Evolutionary conservation across 2,797 vertebrate species (phyloP).

Genomic region (Crenichthys baileyi): DNA sequence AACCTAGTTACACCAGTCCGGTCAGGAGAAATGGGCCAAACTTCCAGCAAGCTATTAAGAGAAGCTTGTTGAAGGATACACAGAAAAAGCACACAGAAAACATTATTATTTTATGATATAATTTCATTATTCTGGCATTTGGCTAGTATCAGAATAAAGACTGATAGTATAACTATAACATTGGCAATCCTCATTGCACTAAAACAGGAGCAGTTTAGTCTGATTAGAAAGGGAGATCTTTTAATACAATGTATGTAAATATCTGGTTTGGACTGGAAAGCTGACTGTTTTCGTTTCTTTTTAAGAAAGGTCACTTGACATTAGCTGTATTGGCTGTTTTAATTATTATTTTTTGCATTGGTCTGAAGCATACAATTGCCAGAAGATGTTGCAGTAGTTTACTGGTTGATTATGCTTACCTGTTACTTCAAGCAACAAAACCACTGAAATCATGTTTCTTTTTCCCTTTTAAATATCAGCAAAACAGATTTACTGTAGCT

Average conservation of each 20-base stretch:
- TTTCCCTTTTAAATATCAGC: conserved; percentile 1
- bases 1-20: no score
- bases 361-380: not conserved
- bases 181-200: not conserved
- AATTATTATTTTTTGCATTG: not conserved
- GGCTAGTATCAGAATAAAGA: not conserved
- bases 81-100: no score
- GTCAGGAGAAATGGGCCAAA: no score
- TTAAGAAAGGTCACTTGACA: not conserved
- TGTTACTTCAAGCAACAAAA: not conserved
- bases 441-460: conserved; percentile 1
- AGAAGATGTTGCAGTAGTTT: not conserved
- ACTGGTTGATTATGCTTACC: not conserved
- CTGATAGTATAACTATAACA: not conserved
- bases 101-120: not conserved
- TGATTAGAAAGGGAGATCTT: not conserved
- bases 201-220: not conserved
- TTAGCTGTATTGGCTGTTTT: not conserved
- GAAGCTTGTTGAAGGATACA: no score
- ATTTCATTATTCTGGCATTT: not conserved
- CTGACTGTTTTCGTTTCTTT: not conserved
- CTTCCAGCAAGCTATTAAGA: no score
- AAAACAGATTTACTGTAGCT: conserved; percentile 25
- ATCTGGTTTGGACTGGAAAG: not conserved
- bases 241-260: not conserved